Base-by-base conservation (phyloP, 2,888 invertebrate species). In the Lycophotia porphyrea region DNA sequence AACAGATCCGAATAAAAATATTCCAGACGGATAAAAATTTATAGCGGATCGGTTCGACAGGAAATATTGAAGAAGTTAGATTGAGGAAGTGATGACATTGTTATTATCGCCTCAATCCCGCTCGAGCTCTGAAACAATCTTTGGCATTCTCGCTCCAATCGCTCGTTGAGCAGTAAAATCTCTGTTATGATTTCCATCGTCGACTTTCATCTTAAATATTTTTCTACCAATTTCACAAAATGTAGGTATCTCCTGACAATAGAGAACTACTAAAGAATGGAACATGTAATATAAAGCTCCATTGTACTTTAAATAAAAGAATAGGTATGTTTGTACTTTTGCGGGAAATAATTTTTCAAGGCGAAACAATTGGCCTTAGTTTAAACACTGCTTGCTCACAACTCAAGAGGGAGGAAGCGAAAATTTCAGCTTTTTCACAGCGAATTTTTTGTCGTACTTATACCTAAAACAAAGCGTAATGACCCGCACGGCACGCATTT, bases 401-500 rank as follows among this genome's bases (percentile, higher is more conserved):
- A 91, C 91, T 92, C 90, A 93, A 94, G 95, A 94, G 95, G 90
- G 88, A 91, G 94, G 93, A 94, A 93, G 90, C 92, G 87, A 92
- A 93, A 94, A 93, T 93, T 94, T 93, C 88, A 91, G 93, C 92
- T 93, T 95, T 82, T 95, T 93, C 90, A 92, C 90, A 84, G 91
- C 90, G 92, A 92, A 90, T 95, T 96, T 95, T 96, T 96, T 95
- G 93, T 94, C 92, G 93, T 95, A 93, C 94, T 95, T 95, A 93
- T 93, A 93, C 91, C 93, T 94, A 95, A 96, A 96, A 96, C 96
- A 96, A 96, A 95, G 95, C 95, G 93, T 96, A 96, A 96, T 96
- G 96, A 95, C 95, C 96, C 94, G 94, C 94, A 94, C 94, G 94
- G 95, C 92, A 96, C 96, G 96, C 95, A 95, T 96, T 96, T 96